Evolutionary conservation across 2,113 vertebrate species (phyloP), one percentile per base, ranked within the genome.

Genomic region (Brachionichthys hirsutus): DNA sequence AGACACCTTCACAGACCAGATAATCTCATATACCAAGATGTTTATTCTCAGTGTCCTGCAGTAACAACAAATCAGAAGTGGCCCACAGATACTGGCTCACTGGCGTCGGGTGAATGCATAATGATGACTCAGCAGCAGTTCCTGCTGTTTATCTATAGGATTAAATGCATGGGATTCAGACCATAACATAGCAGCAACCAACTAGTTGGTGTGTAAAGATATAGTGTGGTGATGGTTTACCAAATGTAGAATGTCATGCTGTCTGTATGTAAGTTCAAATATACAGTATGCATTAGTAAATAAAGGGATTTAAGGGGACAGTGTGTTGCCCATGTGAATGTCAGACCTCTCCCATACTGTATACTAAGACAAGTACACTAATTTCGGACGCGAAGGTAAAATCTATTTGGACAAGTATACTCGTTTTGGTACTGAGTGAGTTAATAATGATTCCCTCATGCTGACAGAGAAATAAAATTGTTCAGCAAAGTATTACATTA

Each of bases 401-500:
- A n/a, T n/a, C n/a, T n/a, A n/a, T n/a, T n/a, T n/a, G n/a, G n/a
- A n/a, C n/a, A n/a, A n/a, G n/a, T n/a, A n/a, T n/a, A n/a, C n/a
- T n/a, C n/a, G n/a, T n/a, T n/a, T n/a, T n/a, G n/a, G n/a, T n/a
- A n/a, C n/a, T n/a, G n/a, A n/a, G n/a, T n/a, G n/a, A n/a, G n/a
- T n/a, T n/a, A n/a, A n/a, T n/a, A n/a, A n/a, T n/a, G n/a, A n/a
- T n/a, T n/a, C 46, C 43, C 53, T 12, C 41, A 12, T 44, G 17
- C 6, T 1, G 20, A 42, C 66, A 19, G 15, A 45, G 22, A 60
- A 72, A 65, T 41, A 62, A 2, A 40, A 12, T 47, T 45, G n/a
- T 19, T 66, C 7, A 2, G 18, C 34, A 12, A 46, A 40, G 14
- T 22, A n/a, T 24, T 17, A 44, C 19, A 47, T 9, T 34, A 15